These are phyloP conservation scores for Plecturocebus donacophilus DNA, from an alignment of 2,113 vertebrate species.

Conservation along the genomic window DNA sequence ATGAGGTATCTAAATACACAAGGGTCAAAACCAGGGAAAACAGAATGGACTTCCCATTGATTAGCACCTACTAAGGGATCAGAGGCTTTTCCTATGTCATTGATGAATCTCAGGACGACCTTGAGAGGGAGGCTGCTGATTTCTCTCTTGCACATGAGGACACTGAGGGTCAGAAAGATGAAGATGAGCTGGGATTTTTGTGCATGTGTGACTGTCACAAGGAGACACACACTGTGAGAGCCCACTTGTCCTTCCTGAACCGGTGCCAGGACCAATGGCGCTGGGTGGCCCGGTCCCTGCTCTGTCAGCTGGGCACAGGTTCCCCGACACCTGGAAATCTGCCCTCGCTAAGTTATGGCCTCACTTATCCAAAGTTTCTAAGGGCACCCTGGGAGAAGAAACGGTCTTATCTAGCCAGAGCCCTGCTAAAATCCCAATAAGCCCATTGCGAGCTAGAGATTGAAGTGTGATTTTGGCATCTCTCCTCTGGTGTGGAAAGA, in stretches of 20 bases:
- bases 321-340: not conserved
- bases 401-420: constrained; percentile 56
- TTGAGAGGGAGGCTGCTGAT: not conserved
- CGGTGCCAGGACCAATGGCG: not conserved
- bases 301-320: not conserved
- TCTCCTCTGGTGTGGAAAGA: constrained; percentile 79
- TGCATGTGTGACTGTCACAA: not conserved
- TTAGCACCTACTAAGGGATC: not conserved
- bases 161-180: not conserved
- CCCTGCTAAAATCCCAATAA: constrained; percentile 71
- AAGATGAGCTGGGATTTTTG: not conserved
- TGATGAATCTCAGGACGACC: not conserved
- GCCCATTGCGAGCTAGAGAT: constrained; percentile 60
- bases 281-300: not conserved
- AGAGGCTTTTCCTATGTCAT: not conserved
- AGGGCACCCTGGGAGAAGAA: constrained; percentile 70
- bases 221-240: not conserved
- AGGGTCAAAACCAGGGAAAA: not conserved
- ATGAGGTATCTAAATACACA: not conserved
- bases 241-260: not conserved
- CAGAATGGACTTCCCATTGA: not conserved
- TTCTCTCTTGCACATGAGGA: not conserved
- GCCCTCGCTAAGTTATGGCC: not conserved
- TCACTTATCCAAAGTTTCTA: constrained; percentile 70
- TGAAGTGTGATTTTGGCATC: constrained; percentile 76